Base-by-base conservation (phyloP, 2,888 invertebrate genomes). In the Platycnemis pennipes region DNA sequence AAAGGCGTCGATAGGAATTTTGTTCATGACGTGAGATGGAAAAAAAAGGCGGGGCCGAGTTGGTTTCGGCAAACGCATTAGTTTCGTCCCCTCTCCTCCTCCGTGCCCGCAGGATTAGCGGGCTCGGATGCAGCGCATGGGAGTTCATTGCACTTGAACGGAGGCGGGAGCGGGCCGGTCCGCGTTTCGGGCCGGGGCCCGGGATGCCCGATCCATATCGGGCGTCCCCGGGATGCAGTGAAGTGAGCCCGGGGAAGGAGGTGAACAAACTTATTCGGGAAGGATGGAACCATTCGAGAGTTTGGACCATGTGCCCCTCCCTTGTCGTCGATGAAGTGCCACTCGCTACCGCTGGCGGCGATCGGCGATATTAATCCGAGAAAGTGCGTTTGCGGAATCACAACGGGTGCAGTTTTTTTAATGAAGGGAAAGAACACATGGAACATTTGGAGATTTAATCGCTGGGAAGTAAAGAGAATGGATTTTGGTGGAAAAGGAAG, bases 231-330 rank as follows among this genome's bases (percentile, higher is more conserved):
- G 77, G 77, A 16, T 77, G 77, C 37, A 37, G 77, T 37, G 16
- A 31, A 37, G 77, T 31, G 77, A 77, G 37, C 22, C 63, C 37
- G 77, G 37, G 37, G 77, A 77, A 77, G 26, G 77, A 77, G 77
- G 77, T 77, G 77, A 77, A 77, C 37, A 77, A 77, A 77, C 77
- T 77, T 77, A 77, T 77, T 37, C 37, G 77, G 31, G 31, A 26
- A 37, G 37, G 37, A 77, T 77, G 31, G 37, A 26, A 37, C 0
- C 0, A 37, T 1, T 16, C 0, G 63, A n/a, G n/a, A n/a, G n/a
- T n/a, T n/a, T n/a, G n/a, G n/a, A n/a, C n/a, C n/a, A n/a, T n/a
- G n/a, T n/a, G n/a, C 53, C 19, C 63, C 63, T 63, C 63, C 63
- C n/a, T 63, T 26, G 1, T 8, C 19, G 49, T n/a, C 19, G 63